Evolutionary conservation across 2,888 invertebrate genomes (phyloP).

Genomic region (Rugalucina vietnamica): DNA sequence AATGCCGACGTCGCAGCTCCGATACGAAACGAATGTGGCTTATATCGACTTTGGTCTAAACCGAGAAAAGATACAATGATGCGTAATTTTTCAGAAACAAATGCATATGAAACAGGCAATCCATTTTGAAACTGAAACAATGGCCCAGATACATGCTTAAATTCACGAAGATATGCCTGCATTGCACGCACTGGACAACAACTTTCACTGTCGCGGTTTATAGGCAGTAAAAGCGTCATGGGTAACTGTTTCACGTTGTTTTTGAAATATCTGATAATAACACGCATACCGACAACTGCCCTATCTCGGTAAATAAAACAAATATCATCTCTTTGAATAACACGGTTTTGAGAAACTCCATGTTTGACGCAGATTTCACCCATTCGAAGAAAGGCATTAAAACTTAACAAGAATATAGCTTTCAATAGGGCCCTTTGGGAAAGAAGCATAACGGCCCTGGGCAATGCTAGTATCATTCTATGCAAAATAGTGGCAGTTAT

Average conservation of each 20-base stretch:
- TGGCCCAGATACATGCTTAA: neutral
- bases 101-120: neutral
- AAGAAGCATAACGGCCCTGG: neutral
- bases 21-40: constrained; percentile 4
- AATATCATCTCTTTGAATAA: neutral
- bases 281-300: neutral
- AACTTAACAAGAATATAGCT: neutral
- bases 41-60: neutral
- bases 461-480: neutral
- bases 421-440: neutral
- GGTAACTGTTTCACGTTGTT: neutral
- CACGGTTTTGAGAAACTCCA: neutral
- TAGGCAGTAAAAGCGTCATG: neutral
- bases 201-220: neutral
- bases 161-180: neutral
- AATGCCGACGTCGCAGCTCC: neutral
- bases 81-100: neutral
- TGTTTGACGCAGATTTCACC: neutral
- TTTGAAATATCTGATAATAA: neutral
- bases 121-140: constrained; percentile 2
- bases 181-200: neutral
- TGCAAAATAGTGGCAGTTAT: neutral
- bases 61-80: neutral
- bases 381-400: constrained; percentile 2
- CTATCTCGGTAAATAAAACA: neutral